These are phyloP conservation scores for Macrochelys suwanniensis DNA, from an alignment of 2,797 vertebrate genomes.

Conservation along the genomic window DNA sequence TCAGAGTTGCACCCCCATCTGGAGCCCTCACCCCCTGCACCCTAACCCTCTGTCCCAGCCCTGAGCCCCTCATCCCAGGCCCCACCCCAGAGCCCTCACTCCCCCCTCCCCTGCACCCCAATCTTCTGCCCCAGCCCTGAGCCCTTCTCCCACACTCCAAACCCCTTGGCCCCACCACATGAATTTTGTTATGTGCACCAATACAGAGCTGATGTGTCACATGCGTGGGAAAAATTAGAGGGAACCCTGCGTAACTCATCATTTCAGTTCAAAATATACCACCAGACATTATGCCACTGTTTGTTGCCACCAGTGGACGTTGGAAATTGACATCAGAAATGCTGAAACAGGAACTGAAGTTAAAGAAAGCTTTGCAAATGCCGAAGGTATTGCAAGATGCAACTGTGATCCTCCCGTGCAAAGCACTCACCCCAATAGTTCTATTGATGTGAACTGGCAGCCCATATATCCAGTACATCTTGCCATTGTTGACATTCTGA, in stretches of 20 bases:
- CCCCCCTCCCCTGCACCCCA: too few relatives aligned
- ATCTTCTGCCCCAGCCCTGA: too few relatives aligned
- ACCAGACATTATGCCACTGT: fast-evolving
- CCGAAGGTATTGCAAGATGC: background rate
- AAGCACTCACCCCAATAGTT: background rate
- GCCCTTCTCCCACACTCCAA: too few relatives aligned
- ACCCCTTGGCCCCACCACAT: too few relatives aligned
- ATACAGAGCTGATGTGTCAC: too few relatives aligned
- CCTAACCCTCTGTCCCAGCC: too few relatives aligned
- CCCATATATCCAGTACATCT: fast-evolving
- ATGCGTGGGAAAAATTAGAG: too few relatives aligned
- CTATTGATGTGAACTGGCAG: background rate
- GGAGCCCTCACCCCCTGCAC: too few relatives aligned
- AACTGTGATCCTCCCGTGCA: background rate
- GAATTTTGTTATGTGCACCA: too few relatives aligned
- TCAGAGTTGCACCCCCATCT: too few relatives aligned
- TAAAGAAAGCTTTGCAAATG: background rate
- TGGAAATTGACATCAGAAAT: background rate
- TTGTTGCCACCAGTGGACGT: background rate
- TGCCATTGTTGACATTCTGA: background rate
- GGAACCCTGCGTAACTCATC: background rate
- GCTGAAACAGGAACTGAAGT: background rate
- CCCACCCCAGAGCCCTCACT: too few relatives aligned
- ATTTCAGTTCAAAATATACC: background rate
- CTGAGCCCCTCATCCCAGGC: too few relatives aligned